These are phyloP conservation scores for Drosophila sechellia DNA, from an alignment of 1,140 invertebrate genomes.

Conservation along the genomic window DNA sequence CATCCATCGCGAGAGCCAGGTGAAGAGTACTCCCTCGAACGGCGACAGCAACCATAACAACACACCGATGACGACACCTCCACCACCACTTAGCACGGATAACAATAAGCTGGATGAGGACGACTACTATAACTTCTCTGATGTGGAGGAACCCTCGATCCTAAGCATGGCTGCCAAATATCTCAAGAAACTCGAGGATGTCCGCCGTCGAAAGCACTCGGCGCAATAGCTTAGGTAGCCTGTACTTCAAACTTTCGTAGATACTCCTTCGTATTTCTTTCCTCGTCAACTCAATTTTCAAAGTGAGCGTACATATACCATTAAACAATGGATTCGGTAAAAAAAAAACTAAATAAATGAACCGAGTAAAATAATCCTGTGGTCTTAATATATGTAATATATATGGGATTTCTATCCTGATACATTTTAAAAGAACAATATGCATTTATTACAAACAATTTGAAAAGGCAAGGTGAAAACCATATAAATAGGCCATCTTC, in stretches of 20 bases:
- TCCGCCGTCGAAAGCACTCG: constrained; percentile 6
- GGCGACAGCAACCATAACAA: not conserved
- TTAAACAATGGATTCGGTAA: not conserved
- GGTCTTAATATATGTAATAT: not conserved
- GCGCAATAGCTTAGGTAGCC: too few species aligned
- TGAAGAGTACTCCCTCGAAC: not conserved
- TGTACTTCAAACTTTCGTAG: not conserved
- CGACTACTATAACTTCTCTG: not conserved
- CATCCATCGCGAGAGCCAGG: constrained; percentile 3
- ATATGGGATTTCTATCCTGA: not conserved
- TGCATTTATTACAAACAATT: not conserved
- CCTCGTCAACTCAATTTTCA: not conserved
- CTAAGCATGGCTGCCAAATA: constrained; percentile 16
- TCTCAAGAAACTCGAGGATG: constrained; percentile 30
- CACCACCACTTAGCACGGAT: not conserved
- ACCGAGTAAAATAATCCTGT: not conserved
- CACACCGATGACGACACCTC: not conserved
- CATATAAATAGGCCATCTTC: not conserved
- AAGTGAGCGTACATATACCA: not conserved
- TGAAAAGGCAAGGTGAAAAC: not conserved
- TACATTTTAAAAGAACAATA: not conserved
- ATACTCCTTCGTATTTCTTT: not conserved
- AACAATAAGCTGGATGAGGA: not conserved
- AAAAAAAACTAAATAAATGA: not conserved
- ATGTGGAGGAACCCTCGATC: constrained; percentile 20